A percentile compares a stretch with the other conserved stretches of the same genome.
phyloP scores from a whole-genome alignment of 2,888 invertebrate genomes.

The Catocala sponsa region DNA sequence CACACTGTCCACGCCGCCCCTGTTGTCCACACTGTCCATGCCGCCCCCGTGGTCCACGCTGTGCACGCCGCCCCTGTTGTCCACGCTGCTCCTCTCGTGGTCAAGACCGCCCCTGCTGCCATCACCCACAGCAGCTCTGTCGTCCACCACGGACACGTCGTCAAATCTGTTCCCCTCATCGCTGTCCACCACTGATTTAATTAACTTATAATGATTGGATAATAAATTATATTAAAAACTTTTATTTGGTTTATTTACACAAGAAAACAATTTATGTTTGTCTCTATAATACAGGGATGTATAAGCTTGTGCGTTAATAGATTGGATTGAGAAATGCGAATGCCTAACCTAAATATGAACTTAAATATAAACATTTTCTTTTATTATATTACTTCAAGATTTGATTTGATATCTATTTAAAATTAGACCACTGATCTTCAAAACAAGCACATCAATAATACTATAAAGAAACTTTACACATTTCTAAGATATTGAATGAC shows the following conservation, averaged over 20 bases:
- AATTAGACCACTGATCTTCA: background rate
- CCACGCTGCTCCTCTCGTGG: slow-evolving; percentile 73
- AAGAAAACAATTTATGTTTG: no score
- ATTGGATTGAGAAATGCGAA: no score
- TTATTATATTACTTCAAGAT: no score
- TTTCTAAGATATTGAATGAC: no score
- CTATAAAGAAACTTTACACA: no score
- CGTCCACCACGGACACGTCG: slow-evolving; percentile 71
- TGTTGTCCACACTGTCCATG: slow-evolving; percentile 72
- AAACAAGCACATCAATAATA: no score
- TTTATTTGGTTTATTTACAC: slow-evolving; percentile 21
- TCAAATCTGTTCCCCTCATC: slow-evolving; percentile 74
- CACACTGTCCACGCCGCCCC: slow-evolving; percentile 70
- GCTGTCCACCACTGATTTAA: slow-evolving; percentile 72
- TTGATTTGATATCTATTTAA: no score
- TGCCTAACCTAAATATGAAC: no score
- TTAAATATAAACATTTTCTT: no score
- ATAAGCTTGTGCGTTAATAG: no score
- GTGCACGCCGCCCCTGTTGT: slow-evolving; percentile 72
- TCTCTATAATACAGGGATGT: no score
- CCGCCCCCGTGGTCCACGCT: slow-evolving; percentile 71
- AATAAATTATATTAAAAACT: slow-evolving; percentile 28
- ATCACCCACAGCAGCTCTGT: slow-evolving; percentile 78
- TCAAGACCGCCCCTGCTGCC: slow-evolving; percentile 76
- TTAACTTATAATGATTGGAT: slow-evolving; percentile 31